These are phyloP conservation scores for Sipha maydis DNA, from an alignment of 2,888 invertebrate genomes.

Conservation along the genomic window DNA sequence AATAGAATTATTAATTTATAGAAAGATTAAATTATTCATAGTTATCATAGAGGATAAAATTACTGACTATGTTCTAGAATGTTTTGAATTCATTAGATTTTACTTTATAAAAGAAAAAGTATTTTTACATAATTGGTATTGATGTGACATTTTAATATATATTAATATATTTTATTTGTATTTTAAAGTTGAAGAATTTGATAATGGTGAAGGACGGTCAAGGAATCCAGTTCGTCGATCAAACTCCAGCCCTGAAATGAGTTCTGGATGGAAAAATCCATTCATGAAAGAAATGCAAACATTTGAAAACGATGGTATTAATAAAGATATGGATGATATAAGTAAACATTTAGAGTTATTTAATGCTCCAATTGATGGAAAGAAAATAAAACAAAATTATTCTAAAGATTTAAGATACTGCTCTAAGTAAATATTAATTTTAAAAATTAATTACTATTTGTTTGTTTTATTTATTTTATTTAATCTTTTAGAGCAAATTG, in stretches of 20 bases:
- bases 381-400: slow-evolving; percentile 76
- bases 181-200: slow-evolving; percentile 27
- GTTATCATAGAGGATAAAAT: no score
- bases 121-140: no score
- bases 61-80: no score
- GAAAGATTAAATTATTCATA: no score
- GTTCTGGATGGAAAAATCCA: slow-evolving; percentile 83
- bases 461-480: not conserved
- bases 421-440: slow-evolving; percentile 71
- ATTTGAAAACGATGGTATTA: slow-evolving; percentile 64
- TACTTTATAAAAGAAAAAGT: no score
- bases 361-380: slow-evolving; percentile 68
- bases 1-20: no score
- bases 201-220: slow-evolving; percentile 23
- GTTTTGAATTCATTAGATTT: no score
- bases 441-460: not conserved
- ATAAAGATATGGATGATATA: slow-evolving; percentile 65
- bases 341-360: slow-evolving; percentile 65
- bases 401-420: slow-evolving; percentile 70
- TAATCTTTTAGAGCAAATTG: slow-evolving; percentile 76
- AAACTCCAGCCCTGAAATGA: slow-evolving; percentile 94
- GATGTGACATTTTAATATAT: no score
- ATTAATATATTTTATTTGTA: no score
- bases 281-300: slow-evolving; percentile 70
- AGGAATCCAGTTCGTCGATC: slow-evolving; percentile 87